Conservation (phyloP, 2,113 vertebrate species). For the Pongo pygmaeus region DNA sequence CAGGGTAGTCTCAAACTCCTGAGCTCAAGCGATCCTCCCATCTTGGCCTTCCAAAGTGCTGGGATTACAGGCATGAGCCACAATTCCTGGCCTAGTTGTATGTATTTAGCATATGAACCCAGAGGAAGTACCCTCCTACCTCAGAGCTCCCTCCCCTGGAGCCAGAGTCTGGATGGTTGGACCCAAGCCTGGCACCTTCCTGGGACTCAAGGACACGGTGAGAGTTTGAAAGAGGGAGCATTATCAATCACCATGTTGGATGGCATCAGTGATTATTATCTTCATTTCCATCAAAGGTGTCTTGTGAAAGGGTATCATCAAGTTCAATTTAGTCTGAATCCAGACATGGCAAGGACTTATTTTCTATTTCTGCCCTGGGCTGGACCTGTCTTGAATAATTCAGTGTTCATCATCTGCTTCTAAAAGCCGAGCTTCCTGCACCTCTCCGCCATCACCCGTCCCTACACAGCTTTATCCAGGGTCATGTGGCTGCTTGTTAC, state of each 20-base stretch:
- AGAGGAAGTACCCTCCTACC: not conserved
- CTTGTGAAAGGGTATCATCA: conserved; percentile 50
- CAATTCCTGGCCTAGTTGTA: too few relatives aligned
- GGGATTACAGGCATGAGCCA: too few relatives aligned
- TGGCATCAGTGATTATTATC: conserved; percentile 8
- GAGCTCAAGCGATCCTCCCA: too few relatives aligned
- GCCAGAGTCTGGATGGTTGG: not conserved
- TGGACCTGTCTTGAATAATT: conserved; percentile 73
- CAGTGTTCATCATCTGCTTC: conserved; percentile 60
- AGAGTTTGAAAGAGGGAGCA: not conserved
- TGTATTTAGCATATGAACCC: not conserved
- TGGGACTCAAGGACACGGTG: conserved; percentile 48
- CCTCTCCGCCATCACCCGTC: too few relatives aligned
- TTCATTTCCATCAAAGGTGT: conserved; percentile 65
- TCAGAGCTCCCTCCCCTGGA: not conserved
- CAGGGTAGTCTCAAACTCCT: too few relatives aligned
- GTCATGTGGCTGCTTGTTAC: not conserved
- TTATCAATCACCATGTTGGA: conserved; percentile 52
- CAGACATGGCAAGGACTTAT: conserved; percentile 61
- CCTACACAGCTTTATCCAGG: not conserved
- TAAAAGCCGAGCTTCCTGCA: not conserved
- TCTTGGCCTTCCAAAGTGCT: too few relatives aligned
- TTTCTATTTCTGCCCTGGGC: conserved; percentile 66
- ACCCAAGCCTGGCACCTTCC: conserved; percentile 47
- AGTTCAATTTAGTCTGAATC: conserved; percentile 67